These are phyloP conservation scores for Venusia cambrica DNA, from an alignment of 2,888 invertebrate genomes.

Conservation along the genomic window DNA sequence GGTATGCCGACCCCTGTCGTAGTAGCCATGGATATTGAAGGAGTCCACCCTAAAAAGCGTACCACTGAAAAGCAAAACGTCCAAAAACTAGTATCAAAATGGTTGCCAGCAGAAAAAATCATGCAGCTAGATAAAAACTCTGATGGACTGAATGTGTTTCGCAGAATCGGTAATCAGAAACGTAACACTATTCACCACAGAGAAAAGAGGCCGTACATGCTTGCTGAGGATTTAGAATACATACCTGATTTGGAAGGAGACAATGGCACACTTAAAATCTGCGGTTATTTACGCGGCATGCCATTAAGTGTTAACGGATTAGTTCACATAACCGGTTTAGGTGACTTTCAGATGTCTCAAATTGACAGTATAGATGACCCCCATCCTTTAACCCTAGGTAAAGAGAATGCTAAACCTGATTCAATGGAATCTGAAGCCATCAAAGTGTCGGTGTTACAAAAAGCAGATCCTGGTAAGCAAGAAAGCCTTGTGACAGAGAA, in stretches of 20 bases:
- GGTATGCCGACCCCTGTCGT: constrained; percentile 89
- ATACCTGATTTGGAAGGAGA: constrained; percentile 65
- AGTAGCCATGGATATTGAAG: constrained; percentile 87
- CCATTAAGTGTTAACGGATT: constrained; percentile 92
- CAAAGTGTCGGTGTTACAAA: constrained; percentile 74
- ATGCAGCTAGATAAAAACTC: constrained; percentile 87
- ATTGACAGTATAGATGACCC: constrained; percentile 88
- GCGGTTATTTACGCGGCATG: constrained; percentile 93
- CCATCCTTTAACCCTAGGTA: constrained; percentile 81
- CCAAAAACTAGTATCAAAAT: constrained; percentile 84
- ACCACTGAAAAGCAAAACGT: constrained; percentile 84
- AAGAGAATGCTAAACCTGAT: constrained; percentile 64
- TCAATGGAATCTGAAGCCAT: constrained; percentile 62
- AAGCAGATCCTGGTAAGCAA: constrained; percentile 84
- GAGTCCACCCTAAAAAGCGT: constrained; percentile 86
- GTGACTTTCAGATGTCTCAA: constrained; percentile 94
- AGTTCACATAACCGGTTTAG: constrained; percentile 94
- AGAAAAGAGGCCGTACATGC: constrained; percentile 90
- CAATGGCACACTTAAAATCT: constrained; percentile 87
- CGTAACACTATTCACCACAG: constrained; percentile 85
- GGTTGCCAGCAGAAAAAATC: constrained; percentile 91
- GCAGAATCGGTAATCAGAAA: constrained; percentile 91
- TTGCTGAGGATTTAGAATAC: constrained; percentile 90
- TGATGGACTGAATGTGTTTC: constrained; percentile 85
- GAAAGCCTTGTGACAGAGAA: constrained; percentile 90